Percentiles rank a stretch among this genome's conserved stretches.
phyloP scores from a whole-genome alignment of 2,113 vertebrate genomes.

The Ammodramus savannarum region DNA sequence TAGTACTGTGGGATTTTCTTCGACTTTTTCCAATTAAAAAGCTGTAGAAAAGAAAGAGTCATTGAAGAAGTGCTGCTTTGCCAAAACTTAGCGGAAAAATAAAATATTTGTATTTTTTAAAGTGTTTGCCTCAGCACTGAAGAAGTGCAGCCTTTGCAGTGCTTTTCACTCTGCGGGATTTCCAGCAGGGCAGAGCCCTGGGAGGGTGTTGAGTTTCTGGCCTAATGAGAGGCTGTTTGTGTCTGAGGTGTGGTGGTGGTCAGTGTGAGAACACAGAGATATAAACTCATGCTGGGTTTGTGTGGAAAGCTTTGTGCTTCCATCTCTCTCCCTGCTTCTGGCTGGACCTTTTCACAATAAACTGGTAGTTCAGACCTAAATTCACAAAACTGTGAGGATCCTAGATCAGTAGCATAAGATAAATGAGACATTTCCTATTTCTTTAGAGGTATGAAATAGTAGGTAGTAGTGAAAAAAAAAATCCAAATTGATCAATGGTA shows the following conservation, averaged over 20 bases:
- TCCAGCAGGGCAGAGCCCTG: neutral
- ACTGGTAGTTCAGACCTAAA: neutral
- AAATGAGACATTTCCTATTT: neutral
- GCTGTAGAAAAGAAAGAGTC: neutral
- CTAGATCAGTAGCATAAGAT: neutral
- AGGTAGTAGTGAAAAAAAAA: neutral
- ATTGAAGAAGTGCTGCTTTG: neutral
- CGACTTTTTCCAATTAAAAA: neutral
- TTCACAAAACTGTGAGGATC: neutral
- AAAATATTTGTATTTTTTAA: neutral
- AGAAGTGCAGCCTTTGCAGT: neutral
- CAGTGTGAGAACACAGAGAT: neutral
- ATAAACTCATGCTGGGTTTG: neutral
- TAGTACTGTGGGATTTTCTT: neutral
- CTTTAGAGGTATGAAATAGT: neutral
- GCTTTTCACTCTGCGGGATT: neutral
- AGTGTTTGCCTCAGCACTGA: neutral
- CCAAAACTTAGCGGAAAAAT: neutral
- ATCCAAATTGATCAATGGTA: neutral
- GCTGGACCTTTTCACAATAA: neutral
- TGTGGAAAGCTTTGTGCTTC: neutral
- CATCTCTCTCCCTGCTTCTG: neutral
- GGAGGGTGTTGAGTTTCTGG: neutral
- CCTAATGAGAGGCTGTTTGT: neutral
- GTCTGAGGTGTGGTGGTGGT: neutral